Conservation (phyloP, 2,113 vertebrate species). For the Hydrolagus affinis region DNA sequence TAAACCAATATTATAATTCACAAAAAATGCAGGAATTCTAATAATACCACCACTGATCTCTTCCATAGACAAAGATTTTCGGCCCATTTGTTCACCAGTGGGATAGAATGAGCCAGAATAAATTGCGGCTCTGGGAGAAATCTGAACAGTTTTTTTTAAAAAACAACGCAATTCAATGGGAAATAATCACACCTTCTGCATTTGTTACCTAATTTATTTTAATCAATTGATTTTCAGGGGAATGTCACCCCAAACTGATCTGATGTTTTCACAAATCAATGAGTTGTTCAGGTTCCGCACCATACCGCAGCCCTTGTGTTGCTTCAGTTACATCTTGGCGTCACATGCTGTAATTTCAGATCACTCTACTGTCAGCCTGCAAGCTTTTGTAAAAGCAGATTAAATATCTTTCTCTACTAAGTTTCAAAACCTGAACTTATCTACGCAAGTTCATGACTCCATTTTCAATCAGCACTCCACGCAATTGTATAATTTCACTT, state of each 20-base stretch:
- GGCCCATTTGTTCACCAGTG: neutral
- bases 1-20: neutral
- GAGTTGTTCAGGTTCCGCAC: slow-evolving; percentile 29
- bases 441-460: slow-evolving; percentile 34
- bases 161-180: neutral
- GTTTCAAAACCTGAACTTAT: slow-evolving; percentile 35
- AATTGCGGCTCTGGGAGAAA: neutral
- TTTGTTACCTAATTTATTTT: neutral
- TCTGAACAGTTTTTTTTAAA: neutral
- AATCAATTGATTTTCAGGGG: neutral
- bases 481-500: slow-evolving; percentile 22
- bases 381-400: slow-evolving; percentile 36
- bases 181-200: neutral
- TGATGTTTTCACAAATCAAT: slow-evolving; percentile 35
- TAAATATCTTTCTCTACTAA: slow-evolving; percentile 35
- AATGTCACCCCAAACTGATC: slow-evolving; percentile 20
- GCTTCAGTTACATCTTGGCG: slow-evolving; percentile 32
- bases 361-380: slow-evolving; percentile 37
- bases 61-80: neutral
- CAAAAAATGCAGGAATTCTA: too few species aligned
- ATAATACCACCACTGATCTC: too few species aligned
- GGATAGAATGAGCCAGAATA: neutral
- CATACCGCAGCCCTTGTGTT: slow-evolving; percentile 33
- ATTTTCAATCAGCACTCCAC: slow-evolving; percentile 38
- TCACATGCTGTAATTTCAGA: slow-evolving; percentile 35